Conservation (phyloP, 2,113 vertebrate genomes). For the Rostratula benghalensis region DNA sequence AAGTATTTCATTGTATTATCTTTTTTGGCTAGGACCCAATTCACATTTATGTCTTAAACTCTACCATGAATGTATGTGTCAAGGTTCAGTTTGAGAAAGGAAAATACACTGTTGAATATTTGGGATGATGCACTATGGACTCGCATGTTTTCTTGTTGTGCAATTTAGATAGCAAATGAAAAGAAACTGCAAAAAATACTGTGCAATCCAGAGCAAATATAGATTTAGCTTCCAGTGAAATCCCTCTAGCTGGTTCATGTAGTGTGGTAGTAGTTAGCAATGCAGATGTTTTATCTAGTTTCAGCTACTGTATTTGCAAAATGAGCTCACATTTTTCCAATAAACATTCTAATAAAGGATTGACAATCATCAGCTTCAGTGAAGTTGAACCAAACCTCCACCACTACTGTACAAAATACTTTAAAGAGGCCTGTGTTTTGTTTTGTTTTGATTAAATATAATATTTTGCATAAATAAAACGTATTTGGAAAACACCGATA, state of each 20-base stretch:
- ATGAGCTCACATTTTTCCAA: not conserved
- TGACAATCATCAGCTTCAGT: not conserved
- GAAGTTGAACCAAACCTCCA: not conserved
- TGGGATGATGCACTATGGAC: not conserved
- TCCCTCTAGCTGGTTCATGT: not conserved
- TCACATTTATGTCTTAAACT: not conserved
- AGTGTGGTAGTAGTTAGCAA: not conserved
- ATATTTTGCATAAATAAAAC: not conserved
- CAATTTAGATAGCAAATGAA: not conserved
- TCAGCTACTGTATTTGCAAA: not conserved
- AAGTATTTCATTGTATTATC: not conserved
- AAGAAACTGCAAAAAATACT: not conserved
- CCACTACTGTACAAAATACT: not conserved
- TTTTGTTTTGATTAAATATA: not conserved
- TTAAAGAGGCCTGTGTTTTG: not conserved
- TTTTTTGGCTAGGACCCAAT: not conserved
- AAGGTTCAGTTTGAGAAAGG: not conserved
- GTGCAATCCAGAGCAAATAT: not conserved
- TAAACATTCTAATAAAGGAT: not conserved
- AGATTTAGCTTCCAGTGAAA: not conserved
- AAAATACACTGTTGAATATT: not conserved
- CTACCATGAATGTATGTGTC: too few relatives aligned
- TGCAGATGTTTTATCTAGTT: not conserved
- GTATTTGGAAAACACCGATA: not conserved
- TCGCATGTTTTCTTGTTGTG: not conserved